Base-by-base conservation (phyloP, 2,113 vertebrate species). In the Merops nubicus region DNA sequence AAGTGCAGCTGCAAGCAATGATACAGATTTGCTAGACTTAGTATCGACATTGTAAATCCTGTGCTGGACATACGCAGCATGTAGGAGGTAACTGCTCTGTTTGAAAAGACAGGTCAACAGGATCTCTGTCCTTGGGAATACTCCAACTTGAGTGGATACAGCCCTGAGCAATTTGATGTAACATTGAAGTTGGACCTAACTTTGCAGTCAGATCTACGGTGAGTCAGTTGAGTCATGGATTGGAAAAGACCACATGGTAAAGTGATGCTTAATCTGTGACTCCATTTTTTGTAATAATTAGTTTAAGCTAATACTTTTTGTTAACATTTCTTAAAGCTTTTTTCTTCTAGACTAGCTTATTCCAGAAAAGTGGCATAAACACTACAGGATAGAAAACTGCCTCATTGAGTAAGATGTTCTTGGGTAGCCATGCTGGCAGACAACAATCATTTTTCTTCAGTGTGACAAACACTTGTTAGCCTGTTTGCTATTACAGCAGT, bases 301-400 rank as follows among this genome's bases (percentile, higher is more conserved):
- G 47, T 73, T 59, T 50, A 77, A 62, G n/a, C 26, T 8, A 68
- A 10, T 45, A 47, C 6, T 33, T 50, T 34, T 13, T 60, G 11
- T 33, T 64, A 48, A 22, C 29, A 7, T 5, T 50, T 57, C 38
- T 33, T 60, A 28, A 56, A 67, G 11, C 15, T 36, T 28, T 29
- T 38, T 80, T 81, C 36, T 34, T 70, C 33, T 62, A 18, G 4
- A 50, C 18, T 23, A 72, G 36, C 13, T 50, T 63, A 40, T 18
- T 60, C 21, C 47, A 63, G 29, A 51, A 34, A 67, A 47, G 8
- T 26, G 10, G 29, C 12, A 26, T 47, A 68, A 84, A n/a, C 36
- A 67, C n/a, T 36, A 42, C 0, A 85, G 9, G 12, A 69, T 0
- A 56, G 40, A 40, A 47, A 43, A 83, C 4, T 15, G 10, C 14